Percentiles rank a stretch among this genome's conserved stretches.
Evolutionary conservation across 2,888 invertebrate genomes (phyloP).

Genomic region (Diabrotica balteata): DNA sequence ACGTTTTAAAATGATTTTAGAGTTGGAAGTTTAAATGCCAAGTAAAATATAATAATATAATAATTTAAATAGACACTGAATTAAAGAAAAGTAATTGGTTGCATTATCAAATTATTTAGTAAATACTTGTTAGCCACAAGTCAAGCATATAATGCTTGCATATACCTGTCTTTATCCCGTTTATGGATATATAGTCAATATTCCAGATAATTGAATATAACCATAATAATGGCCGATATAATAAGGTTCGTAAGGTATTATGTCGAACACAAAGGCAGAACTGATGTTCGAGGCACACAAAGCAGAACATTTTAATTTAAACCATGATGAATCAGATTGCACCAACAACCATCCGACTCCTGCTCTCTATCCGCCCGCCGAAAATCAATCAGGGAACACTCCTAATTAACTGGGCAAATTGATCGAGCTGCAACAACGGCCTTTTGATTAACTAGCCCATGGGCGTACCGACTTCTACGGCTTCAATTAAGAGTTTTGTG

Average conservation of each 20-base stretch:
- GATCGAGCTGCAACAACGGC: slow-evolving; percentile 20
- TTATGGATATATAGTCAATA: slow-evolving; percentile 5
- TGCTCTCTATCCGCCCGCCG: slow-evolving; percentile 12
- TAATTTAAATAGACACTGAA: no score
- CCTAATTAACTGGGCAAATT: slow-evolving; percentile 21
- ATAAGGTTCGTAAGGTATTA: slow-evolving; percentile 19
- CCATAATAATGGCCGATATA: slow-evolving; percentile 17
- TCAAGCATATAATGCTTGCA: slow-evolving; percentile 1
- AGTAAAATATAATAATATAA: no score
- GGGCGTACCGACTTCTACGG: slow-evolving; percentile 6
- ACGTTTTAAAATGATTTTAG: no score
- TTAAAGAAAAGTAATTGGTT: no score
- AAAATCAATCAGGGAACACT: slow-evolving; percentile 23
- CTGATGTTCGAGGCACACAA: slow-evolving; percentile 12
- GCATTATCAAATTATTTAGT: no score
- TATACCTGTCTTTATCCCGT: slow-evolving; percentile 9
- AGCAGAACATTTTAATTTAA: slow-evolving; percentile 24
- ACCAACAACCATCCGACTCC: slow-evolving; percentile 8
- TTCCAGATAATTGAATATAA: slow-evolving; percentile 19
- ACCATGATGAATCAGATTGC: slow-evolving; percentile 19
- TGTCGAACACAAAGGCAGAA: slow-evolving; percentile 18
- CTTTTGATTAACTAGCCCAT: slow-evolving; percentile 18
- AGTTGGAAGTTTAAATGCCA: no score
- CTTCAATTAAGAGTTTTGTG: background rate
- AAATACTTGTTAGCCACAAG: slow-evolving; percentile 1